phyloP scores from a whole-genome alignment of 2,888 invertebrate genomes.

The Melipona beecheii region DNA sequence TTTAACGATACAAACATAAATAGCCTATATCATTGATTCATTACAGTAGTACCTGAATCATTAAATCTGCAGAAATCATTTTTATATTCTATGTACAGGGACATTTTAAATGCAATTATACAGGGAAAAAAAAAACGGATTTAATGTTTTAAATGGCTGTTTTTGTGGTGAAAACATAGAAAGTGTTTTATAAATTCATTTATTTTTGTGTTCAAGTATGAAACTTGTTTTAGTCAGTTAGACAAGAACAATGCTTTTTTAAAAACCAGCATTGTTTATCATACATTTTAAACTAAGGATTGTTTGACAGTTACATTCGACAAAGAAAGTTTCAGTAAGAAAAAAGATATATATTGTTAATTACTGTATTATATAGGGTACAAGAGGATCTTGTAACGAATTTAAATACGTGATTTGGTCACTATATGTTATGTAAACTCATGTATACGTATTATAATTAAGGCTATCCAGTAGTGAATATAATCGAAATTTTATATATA shows the following conservation, averaged over 20 bases:
- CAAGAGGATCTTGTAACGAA: conserved; percentile 18
- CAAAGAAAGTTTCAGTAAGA: conserved; percentile 62
- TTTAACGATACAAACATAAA: conserved; percentile 46
- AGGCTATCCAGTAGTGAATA: conserved; percentile 50
- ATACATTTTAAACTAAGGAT: conserved; percentile 56
- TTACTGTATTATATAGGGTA: conserved; percentile 61
- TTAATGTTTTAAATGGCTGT: conserved; percentile 34
- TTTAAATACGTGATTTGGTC: conserved; percentile 40
- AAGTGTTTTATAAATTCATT: conserved; percentile 18
- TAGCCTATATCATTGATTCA: conserved; percentile 69
- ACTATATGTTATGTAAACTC: conserved; percentile 38
- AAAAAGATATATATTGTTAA: conserved; percentile 65
- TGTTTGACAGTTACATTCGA: conserved; percentile 49
- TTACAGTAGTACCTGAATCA: conserved; percentile 74
- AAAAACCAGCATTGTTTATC: conserved; percentile 65
- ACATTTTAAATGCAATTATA: conserved; percentile 33
- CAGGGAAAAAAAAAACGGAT: conserved; percentile 17
- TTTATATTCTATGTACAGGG: conserved; percentile 61
- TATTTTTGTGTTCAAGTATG: background rate
- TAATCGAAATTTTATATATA: conserved; percentile 50
- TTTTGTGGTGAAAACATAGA: conserved; percentile 1
- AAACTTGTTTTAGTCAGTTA: background rate
- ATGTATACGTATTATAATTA: conserved; percentile 63
- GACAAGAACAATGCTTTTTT: conserved; percentile 35
- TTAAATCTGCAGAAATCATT: conserved; percentile 67